Evolutionary conservation across 35 echinoderm and acorn worm genomes (phyloP), one percentile per base, ranked within the genome.

Genomic region (Strongylocentrotus purpuratus): DNA sequence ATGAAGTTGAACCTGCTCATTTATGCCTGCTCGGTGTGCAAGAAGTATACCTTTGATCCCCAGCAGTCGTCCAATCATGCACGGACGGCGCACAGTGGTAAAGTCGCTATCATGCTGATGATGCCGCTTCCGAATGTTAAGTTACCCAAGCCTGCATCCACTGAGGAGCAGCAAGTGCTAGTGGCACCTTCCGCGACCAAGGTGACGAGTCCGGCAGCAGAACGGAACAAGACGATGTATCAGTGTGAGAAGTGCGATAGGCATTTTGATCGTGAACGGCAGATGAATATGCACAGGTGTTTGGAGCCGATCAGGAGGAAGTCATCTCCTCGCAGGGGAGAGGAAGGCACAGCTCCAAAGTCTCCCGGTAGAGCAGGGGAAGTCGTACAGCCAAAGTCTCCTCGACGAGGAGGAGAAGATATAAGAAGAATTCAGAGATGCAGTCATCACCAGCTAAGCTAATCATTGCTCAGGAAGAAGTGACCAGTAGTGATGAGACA

Each of bases 211-310:
- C 87, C 87, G 12, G 17, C 87, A 9, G 32, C 87, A 35, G 45
- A 88, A 22, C 11, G 1, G 5, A 88, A 88, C 45, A 46, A 33
- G 32, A 48, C 9, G 47, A 92, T 45, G 91, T 92, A 55, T 14
- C 0, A 55, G 1, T 92, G 91, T 22, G 18, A 46, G 2, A 92
- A 92, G n/a, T 92, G 91, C 28, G 47, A 55, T 11, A 92, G 91
- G 31, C 45, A 48, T 9, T 92, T 92, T 92, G 91, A 92, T 92
- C 91, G 91, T 48, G 91, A 11, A 31, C 12, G 91, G 12, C 91
- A 92, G 47, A 92, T 92, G 91, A 92, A 92, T 55, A 92, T 92
- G 91, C 91, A 92, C 91, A 92, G 46, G 31, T 92, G 91, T 25
- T 8, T 92, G 4, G 46, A 92, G 13, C 9, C 10, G 8, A 55